These are phyloP conservation scores for Elanoides forficatus DNA, from an alignment of 2,113 vertebrate species.

Conservation along the genomic window DNA sequence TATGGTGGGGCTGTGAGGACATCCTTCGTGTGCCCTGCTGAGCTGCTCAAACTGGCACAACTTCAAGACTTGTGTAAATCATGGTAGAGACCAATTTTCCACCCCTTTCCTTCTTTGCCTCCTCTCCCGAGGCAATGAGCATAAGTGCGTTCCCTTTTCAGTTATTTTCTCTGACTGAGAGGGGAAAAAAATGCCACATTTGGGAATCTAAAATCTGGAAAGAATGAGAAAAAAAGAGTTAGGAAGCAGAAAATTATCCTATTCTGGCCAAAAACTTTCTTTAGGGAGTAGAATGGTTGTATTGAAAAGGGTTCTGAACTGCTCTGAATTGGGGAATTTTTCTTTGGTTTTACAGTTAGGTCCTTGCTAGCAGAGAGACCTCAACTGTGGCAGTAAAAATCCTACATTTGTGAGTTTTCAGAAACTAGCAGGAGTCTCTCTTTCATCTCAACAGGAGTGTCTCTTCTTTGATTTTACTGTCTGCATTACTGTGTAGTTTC, in stretches of 20 bases:
- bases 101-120: neutral
- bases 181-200: neutral
- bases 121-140: neutral
- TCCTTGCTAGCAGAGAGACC: neutral
- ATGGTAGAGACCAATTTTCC: neutral
- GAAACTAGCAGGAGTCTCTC: neutral
- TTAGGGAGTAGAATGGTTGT: neutral
- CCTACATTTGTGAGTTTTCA: neutral
- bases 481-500: neutral
- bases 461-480: conserved; percentile 36
- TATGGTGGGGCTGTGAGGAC: neutral
- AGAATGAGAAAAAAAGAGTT: neutral
- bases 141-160: neutral
- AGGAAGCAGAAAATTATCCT: neutral
- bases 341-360: neutral
- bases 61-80: neutral
- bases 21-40: neutral
- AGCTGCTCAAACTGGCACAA: neutral
- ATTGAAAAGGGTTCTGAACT: neutral
- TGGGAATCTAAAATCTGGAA: neutral
- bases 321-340: neutral
- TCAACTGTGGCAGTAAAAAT: neutral
- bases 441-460: conserved; percentile 23
- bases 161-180: neutral
- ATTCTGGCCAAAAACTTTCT: neutral